Evolutionary conservation across 2,888 invertebrate species (phyloP).

Genomic region (Ophraella communa): DNA sequence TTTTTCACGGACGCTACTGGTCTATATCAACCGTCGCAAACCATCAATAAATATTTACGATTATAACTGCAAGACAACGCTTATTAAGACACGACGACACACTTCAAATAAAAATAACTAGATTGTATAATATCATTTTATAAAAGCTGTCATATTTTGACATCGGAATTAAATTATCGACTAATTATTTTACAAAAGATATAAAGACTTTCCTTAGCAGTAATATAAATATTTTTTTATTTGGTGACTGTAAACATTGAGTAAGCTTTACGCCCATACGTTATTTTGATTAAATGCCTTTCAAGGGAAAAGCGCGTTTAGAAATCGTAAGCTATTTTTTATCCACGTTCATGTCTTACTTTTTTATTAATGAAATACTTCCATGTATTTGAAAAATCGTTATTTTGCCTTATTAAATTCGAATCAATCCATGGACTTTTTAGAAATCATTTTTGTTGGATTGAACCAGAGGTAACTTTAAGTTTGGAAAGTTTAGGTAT

Average conservation of each 20-base stretch:
- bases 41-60: constrained; percentile 14
- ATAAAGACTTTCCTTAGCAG: background rate
- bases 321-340: too few species aligned
- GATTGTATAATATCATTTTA: constrained; percentile 22
- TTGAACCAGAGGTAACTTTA: too few species aligned
- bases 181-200: background rate
- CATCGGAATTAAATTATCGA: constrained; percentile 11
- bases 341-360: too few species aligned
- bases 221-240: background rate
- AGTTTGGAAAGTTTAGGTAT: too few species aligned
- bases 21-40: background rate
- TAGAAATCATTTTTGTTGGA: too few species aligned
- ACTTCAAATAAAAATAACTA: constrained; percentile 22
- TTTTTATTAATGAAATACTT: too few species aligned
- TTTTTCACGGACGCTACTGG: background rate
- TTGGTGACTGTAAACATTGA: too few species aligned
- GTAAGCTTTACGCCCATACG: background rate
- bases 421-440: too few species aligned
- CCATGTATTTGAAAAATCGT: too few species aligned
- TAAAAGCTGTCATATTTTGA: constrained; percentile 23
- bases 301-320: too few species aligned
- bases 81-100: constrained; percentile 3
- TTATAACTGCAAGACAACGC: background rate
- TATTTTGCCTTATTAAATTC: too few species aligned
- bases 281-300: too few species aligned